phyloP scores from a whole-genome alignment of 1,140 invertebrate genomes.

The Euura lappo region DNA sequence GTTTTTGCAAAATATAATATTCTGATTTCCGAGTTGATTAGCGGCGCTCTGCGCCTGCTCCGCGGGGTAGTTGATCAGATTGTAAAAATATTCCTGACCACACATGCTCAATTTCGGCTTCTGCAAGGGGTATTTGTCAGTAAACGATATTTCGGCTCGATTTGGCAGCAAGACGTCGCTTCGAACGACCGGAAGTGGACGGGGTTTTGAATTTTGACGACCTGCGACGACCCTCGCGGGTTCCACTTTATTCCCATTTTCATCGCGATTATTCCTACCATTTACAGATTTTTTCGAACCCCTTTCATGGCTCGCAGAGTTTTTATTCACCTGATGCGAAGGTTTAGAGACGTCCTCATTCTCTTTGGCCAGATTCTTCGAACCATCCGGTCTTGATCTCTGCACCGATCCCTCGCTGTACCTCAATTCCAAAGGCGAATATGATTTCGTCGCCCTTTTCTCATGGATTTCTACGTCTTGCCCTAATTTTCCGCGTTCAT shows the following conservation, averaged over 20 bases:
- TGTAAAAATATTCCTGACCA: not conserved
- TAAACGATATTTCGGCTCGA: not conserved
- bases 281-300: not conserved
- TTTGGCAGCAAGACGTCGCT: not conserved
- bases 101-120: not conserved
- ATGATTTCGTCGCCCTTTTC: not conserved
- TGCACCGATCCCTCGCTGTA: not conserved
- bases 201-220: not conserved
- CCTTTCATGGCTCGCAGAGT: too few species aligned
- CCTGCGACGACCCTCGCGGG: not conserved
- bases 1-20: too few species aligned
- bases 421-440: not conserved
- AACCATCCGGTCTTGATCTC: not conserved
- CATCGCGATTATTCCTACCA: not conserved
- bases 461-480: too few species aligned
- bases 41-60: too few species aligned
- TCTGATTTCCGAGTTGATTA: too few species aligned
- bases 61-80: not conserved
- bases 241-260: not conserved
- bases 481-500: too few species aligned
- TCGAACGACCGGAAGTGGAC: not conserved
- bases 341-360: too few species aligned
- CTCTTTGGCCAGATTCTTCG: too few species aligned
- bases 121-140: not conserved
- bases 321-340: too few species aligned